Conservation (phyloP, 1,140 invertebrate species). For the Lepidurus arcticus region DNA sequence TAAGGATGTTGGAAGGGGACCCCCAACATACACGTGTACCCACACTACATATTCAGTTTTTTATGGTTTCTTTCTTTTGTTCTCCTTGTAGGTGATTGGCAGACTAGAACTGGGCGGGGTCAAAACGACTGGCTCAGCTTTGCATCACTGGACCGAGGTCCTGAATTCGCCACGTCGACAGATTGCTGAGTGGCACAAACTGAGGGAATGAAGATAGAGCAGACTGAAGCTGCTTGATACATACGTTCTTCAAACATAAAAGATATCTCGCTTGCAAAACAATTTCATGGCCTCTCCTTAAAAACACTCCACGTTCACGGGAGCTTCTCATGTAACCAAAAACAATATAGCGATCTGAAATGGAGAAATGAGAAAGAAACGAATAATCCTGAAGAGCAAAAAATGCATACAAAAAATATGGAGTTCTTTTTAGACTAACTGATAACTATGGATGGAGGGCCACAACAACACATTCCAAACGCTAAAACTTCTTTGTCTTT, state of each 20-base stretch:
- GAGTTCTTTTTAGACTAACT: background rate
- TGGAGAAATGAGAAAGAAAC: background rate
- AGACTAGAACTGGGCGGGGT: constrained; percentile 80
- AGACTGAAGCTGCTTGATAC: background rate
- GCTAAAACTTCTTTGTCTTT: background rate
- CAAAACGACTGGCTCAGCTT: constrained; percentile 67
- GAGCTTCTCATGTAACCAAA: background rate
- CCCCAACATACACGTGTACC: background rate
- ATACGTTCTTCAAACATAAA: background rate
- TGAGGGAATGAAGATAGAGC: constrained; percentile 64
- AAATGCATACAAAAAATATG: background rate
- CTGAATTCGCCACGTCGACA: constrained; percentile 91
- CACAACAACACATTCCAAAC: background rate
- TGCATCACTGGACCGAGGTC: constrained; percentile 94
- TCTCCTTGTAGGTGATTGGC: constrained; percentile 71
- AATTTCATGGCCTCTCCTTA: background rate
- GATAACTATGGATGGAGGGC: background rate
- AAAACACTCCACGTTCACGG: background rate
- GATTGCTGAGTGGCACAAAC: constrained; percentile 97
- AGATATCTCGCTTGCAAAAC: background rate
- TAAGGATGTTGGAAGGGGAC: background rate
- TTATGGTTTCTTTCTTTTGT: background rate
- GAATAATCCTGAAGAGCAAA: background rate
- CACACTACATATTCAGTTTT: background rate
- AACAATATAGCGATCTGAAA: background rate